Percentiles rank a stretch among this genome's conserved stretches.
Conservation (phyloP, 2,113 vertebrate genomes). For the Sclerurus mexicanus region DNA sequence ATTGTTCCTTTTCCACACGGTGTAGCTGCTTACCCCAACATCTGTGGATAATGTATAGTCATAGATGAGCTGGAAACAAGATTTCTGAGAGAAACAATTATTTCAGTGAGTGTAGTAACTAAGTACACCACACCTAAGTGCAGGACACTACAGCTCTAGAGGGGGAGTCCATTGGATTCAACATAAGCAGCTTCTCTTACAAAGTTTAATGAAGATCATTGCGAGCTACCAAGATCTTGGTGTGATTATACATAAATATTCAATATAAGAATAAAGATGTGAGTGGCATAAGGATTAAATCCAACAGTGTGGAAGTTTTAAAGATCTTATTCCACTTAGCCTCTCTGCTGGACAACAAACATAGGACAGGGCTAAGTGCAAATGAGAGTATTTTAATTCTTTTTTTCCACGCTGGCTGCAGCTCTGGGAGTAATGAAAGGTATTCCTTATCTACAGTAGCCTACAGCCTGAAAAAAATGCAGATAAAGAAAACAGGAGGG, state of each 20-base stretch:
- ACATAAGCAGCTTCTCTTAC: not conserved
- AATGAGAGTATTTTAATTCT: not conserved
- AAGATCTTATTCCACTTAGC: not conserved
- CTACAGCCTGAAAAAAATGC: not conserved
- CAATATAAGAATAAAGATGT: not conserved
- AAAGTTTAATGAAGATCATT: not conserved
- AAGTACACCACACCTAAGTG: not conserved
- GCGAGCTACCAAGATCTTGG: not conserved
- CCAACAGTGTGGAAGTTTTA: not conserved
- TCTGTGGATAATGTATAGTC: not conserved
- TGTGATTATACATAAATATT: no score
- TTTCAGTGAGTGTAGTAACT: not conserved
- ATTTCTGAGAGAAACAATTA: not conserved
- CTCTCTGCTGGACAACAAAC: not conserved
- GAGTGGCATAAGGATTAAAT: not conserved
- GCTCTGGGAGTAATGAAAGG: not conserved
- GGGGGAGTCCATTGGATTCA: not conserved
- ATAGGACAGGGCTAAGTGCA: not conserved
- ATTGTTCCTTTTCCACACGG: no score
- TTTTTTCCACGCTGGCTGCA: not conserved
- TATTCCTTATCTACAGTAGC: not conserved
- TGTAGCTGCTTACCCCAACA: not conserved
- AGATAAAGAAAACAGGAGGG: not conserved
- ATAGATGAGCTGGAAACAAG: not conserved
- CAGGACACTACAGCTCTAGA: not conserved